These are phyloP conservation scores for Drosophila ananassae DNA, from an alignment of 1,140 invertebrate species.

Conservation along the genomic window DNA sequence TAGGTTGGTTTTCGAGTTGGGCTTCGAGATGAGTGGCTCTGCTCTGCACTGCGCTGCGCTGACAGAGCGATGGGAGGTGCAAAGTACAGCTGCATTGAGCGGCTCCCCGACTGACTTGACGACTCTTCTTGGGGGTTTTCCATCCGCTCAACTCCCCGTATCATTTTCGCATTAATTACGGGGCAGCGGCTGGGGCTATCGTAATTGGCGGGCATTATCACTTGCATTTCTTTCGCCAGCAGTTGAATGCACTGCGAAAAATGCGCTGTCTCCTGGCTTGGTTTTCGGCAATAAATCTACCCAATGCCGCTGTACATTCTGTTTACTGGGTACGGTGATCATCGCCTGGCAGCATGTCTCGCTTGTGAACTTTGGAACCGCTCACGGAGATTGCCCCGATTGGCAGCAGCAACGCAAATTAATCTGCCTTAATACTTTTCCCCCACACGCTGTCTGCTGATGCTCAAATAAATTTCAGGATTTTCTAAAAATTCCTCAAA, in stretches of 20 bases:
- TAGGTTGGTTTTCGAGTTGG: slow-evolving; percentile 3
- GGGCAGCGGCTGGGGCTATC: slow-evolving; percentile 49
- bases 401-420: slow-evolving; percentile 48
- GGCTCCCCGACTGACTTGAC: slow-evolving; percentile 12
- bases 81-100: slow-evolving; percentile 54
- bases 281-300: slow-evolving; percentile 34
- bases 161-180: slow-evolving; percentile 59
- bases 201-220: slow-evolving; percentile 55
- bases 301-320: slow-evolving; percentile 8
- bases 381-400: slow-evolving; percentile 62
- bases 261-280: slow-evolving; percentile 5
- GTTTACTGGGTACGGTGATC: slow-evolving; percentile 41
- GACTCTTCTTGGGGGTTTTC: slow-evolving; percentile 68
- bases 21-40: slow-evolving; percentile 12
- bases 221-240: slow-evolving; percentile 47
- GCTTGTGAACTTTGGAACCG: slow-evolving; percentile 68
- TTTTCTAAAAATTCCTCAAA: slow-evolving; percentile 1
- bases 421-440: slow-evolving; percentile 43
- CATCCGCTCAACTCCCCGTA: slow-evolving; percentile 38
- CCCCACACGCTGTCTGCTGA: slow-evolving; percentile 18
- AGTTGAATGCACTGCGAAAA: slow-evolving; percentile 71
- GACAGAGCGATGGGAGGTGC: slow-evolving; percentile 30
- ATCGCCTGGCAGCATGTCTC: slow-evolving; percentile 58
- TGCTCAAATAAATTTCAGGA: slow-evolving; percentile 38
- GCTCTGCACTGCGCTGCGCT: neutral